Evolutionary conservation across 2,888 invertebrate genomes (phyloP).

Genomic region (Cheilosia impressa): DNA sequence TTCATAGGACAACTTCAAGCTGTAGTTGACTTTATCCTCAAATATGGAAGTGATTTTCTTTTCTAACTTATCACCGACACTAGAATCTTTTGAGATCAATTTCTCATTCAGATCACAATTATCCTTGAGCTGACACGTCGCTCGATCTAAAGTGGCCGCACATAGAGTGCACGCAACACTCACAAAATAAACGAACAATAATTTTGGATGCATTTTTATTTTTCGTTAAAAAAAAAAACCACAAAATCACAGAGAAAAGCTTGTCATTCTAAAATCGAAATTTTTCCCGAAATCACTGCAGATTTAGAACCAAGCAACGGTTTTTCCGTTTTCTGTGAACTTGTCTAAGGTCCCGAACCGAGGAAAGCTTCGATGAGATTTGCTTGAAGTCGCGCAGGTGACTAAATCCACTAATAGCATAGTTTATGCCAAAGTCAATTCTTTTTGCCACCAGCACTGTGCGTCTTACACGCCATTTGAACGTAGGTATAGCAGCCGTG

Average conservation of each 20-base stretch:
- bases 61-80: constrained; percentile 78
- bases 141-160: constrained; percentile 71
- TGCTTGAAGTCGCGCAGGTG: constrained; percentile 76
- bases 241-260: constrained; percentile 15
- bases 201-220: constrained; percentile 52
- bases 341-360: constrained; percentile 41
- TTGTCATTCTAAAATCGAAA: constrained; percentile 37
- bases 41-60: constrained; percentile 81
- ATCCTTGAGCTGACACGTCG: constrained; percentile 81
- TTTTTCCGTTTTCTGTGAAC: constrained; percentile 18
- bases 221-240: not conserved
- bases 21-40: constrained; percentile 82
- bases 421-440: constrained; percentile 75
- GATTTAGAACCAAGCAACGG: constrained; percentile 39
- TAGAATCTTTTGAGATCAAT: constrained; percentile 77
- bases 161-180: constrained; percentile 48
- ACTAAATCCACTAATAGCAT: constrained; percentile 74
- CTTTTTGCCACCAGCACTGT: constrained; percentile 50
- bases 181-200: constrained; percentile 21
- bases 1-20: constrained; percentile 79
- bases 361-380: constrained; percentile 72
- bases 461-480: constrained; percentile 15
- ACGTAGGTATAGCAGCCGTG: constrained; percentile 13
- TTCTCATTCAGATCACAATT: constrained; percentile 81
- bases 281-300: constrained; percentile 4